Base-by-base conservation (phyloP, 2,113 vertebrate species). In the Ptilonorhynchus violaceus region DNA sequence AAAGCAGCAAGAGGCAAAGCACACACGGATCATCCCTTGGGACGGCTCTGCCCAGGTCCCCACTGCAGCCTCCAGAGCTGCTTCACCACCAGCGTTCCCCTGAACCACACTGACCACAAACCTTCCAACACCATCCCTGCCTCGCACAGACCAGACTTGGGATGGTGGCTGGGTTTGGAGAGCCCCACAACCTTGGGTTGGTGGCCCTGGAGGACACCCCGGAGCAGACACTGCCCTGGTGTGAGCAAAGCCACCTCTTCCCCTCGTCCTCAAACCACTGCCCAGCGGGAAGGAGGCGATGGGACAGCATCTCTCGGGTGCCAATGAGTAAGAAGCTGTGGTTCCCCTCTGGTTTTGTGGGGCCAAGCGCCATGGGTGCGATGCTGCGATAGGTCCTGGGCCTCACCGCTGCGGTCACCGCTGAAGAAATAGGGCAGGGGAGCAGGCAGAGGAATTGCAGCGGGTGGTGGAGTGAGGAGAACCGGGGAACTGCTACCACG, bases 291-390 rank as follows among this genome's bases (percentile, higher is more conserved):
- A 88, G 88, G 78, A 95, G 92, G 50, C 0, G 4, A 86, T 47
- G 86, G 93, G 64, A 12, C 50, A 84, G 62, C 84, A 81, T 74
- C 60, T 1, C 73, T 55, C 33, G 0, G 1, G 56, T 88, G 50
- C 55, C 76, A 86, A 3, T 96, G 96, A 95, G 90, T 95, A 94
- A 96, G 88, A 69, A 5, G 6, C 85, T 64, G 91, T 93, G 93
- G 93, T 96, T 96, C 63, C 72, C 92, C 85, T 93, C 88, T 84
- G 96, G 92, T 63, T 95, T 96, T 95, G 88, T 84, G 93, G 73
- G 69, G 44, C 91, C 82, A 44, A 59, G 68, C 46, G 6, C 15
- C 87, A 88, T 2, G 76, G 25, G 44, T 88, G 95, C 2, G 4
- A 92, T 80, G 93, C 90, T 92, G 90, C 12, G 52, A 95, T 97